Conservation (phyloP, 1,140 invertebrate species). For the Neocloeon triangulifer region DNA sequence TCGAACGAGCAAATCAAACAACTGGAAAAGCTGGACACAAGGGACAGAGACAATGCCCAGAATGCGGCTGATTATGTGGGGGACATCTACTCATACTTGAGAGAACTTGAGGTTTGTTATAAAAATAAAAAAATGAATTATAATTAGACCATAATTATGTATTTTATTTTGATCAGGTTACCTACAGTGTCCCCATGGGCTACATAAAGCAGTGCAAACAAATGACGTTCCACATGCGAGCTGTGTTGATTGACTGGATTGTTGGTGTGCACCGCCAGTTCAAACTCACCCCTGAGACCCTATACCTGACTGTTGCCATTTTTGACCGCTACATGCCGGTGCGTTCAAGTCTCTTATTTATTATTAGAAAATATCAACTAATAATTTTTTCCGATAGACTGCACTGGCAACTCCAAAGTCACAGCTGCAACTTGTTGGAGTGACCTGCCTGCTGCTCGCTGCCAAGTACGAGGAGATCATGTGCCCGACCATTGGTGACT, state of each 20-base stretch:
- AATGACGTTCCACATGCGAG: constrained; percentile 64
- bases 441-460: constrained; percentile 76
- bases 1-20: background rate
- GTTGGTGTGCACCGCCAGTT: constrained; percentile 82
- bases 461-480: constrained; percentile 93
- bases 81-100: constrained; percentile 32
- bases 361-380: too few relatives aligned
- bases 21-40: constrained; percentile 25
- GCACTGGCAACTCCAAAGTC: too few relatives aligned
- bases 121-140: too few relatives aligned
- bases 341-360: too few relatives aligned
- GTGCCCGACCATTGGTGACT: constrained; percentile 67
- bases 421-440: constrained; percentile 73
- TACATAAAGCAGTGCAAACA: too few relatives aligned
- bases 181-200: too few relatives aligned
- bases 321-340: constrained; percentile 83
- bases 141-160: background rate
- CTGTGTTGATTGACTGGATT: constrained; percentile 80
- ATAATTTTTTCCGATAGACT: too few relatives aligned
- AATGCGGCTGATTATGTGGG: constrained; percentile 29
- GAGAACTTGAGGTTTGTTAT: constrained; percentile 20
- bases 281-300: constrained; percentile 68
- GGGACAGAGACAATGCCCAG: constrained; percentile 26
- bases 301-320: constrained; percentile 70
- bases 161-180: constrained; percentile 4